Evolutionary conservation across 37 sponge, comb jelly and placozoan species (phyloP).

Genomic region (Agelas oroides): DNA sequence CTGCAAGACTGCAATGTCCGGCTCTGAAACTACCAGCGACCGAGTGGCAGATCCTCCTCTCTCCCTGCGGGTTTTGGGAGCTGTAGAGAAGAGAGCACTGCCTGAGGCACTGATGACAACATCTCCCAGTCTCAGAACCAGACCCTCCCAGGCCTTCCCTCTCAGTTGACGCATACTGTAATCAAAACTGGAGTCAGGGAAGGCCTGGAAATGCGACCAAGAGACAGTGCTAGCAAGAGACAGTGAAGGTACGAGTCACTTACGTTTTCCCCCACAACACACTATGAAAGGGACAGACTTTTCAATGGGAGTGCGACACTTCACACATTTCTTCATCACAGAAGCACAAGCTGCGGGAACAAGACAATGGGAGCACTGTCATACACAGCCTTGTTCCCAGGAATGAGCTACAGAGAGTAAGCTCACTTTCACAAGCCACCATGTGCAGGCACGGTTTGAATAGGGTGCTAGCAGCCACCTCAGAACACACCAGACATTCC

Average conservation of each 20-base stretch:
- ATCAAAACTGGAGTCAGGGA: too few species aligned
- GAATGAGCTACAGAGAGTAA: too few species aligned
- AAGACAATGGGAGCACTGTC: neutral
- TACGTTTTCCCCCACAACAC: conserved; percentile 71
- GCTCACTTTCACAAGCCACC: conserved; percentile 88
- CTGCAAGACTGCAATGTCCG: conserved; percentile 53
- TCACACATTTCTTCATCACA: conserved; percentile 82
- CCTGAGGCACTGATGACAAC: too few species aligned
- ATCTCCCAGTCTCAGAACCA: too few species aligned
- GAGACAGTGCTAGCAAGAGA: too few species aligned
- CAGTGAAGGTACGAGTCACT: too few species aligned
- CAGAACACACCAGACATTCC: conserved; percentile 93
- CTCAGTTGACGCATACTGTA: too few species aligned
- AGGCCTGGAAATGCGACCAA: too few species aligned
- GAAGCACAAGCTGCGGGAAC: conserved; percentile 58
- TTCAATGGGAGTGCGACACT: conserved; percentile 60
- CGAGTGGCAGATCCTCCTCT: conserved; percentile 21
- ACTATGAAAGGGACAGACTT: conserved; percentile 42
- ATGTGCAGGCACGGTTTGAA: conserved; percentile 95
- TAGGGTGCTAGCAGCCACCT: conserved; percentile 65
- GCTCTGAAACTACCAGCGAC: neutral
- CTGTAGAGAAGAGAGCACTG: neutral
- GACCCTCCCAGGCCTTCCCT: too few species aligned
- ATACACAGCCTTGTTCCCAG: neutral
- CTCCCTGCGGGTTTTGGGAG: conserved; percentile 30